Evolutionary conservation across 2,113 vertebrate species (phyloP).

Genomic region (Scortum barcoo): DNA sequence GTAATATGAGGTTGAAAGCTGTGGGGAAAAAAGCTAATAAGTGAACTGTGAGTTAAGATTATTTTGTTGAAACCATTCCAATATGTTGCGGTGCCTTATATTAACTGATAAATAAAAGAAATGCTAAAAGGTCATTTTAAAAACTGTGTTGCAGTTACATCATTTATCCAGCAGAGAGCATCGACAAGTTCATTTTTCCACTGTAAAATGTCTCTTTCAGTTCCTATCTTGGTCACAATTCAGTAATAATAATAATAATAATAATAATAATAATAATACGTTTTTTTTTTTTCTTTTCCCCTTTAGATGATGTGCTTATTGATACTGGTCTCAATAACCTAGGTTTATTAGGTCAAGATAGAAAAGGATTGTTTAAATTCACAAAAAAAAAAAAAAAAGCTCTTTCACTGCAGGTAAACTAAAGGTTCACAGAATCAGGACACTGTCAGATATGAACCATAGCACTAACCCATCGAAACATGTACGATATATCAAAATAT

Average conservation of each 20-base stretch:
- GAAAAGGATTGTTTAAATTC: neutral
- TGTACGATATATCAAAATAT: neutral
- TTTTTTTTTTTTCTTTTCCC: no score
- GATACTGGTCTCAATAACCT: neutral
- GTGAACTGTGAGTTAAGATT: neutral
- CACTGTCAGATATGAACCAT: neutral
- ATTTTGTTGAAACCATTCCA: neutral
- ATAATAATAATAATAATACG: no score
- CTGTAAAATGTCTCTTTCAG: neutral
- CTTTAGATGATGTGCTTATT: neutral
- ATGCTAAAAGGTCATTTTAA: neutral
- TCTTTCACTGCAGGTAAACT: neutral
- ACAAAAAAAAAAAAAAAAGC: no score
- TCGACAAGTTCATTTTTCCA: neutral
- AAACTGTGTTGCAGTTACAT: neutral
- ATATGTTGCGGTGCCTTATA: neutral
- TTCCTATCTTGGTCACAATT: neutral
- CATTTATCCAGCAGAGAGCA: conserved; percentile 4
- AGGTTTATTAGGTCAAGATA: no score
- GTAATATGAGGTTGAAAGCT: neutral
- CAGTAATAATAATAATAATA: no score
- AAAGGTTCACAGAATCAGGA: neutral
- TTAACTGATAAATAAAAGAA: neutral
- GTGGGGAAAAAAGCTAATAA: neutral
- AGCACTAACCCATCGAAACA: neutral